Percentiles rank a stretch among this genome's conserved stretches.
Conservation (phyloP, 2,888 invertebrate genomes). For the Mechanitis mazaeus region DNA sequence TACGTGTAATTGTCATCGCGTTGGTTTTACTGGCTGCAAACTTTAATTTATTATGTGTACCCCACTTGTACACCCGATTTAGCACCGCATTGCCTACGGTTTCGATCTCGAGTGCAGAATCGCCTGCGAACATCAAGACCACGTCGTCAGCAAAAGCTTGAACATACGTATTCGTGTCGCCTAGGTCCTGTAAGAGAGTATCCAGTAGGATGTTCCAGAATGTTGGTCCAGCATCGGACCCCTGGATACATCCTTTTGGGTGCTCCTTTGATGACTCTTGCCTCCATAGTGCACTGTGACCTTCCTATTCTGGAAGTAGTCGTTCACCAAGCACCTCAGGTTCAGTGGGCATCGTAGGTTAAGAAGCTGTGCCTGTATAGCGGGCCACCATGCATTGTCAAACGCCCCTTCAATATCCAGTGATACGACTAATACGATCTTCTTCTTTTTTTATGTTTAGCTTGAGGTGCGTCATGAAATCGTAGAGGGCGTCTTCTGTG, state of each 20-base stretch:
- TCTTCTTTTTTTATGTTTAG: neutral
- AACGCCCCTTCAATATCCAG: neutral
- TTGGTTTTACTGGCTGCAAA: slow-evolving; percentile 14
- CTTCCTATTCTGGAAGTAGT: neutral
- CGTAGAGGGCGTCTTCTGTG: slow-evolving; percentile 13
- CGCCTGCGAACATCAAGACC: neutral
- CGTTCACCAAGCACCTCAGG: neutral
- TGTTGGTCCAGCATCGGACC: slow-evolving; percentile 9
- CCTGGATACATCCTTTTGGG: neutral
- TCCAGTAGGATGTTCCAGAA: slow-evolving; percentile 20
- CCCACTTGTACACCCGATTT: slow-evolving; percentile 12
- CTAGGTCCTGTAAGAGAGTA: too few species aligned
- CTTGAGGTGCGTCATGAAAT: neutral
- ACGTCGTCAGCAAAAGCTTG: slow-evolving; percentile 27
- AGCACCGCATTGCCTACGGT: too few species aligned
- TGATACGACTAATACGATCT: neutral
- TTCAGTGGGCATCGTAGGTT: neutral
- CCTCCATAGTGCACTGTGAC: neutral
- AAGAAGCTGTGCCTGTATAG: neutral
- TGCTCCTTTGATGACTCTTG: too few species aligned
- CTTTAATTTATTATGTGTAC: slow-evolving; percentile 15
- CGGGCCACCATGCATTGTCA: slow-evolving; percentile 8
- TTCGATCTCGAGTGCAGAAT: too few species aligned
- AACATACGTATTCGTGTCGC: neutral
- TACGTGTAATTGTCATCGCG: too few species aligned